Conservation (phyloP, 2,113 vertebrate species). For the Helogale parvula region DNA sequence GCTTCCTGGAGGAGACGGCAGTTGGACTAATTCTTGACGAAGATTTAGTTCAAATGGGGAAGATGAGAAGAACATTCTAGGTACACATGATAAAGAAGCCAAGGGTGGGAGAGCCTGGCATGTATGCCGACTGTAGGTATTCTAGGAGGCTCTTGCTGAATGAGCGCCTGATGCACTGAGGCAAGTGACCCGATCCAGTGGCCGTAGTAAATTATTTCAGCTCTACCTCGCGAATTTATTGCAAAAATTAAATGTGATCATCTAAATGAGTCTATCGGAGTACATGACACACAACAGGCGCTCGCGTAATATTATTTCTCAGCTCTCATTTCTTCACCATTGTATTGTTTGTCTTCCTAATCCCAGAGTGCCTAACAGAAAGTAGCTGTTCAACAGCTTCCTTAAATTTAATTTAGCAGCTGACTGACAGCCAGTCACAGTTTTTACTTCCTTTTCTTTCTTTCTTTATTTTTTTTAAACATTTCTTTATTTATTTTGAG, state of each 20-base stretch:
- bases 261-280: background rate
- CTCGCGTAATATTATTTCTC: background rate
- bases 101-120: accelerated
- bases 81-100: background rate
- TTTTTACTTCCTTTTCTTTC: background rate
- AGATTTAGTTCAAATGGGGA: background rate
- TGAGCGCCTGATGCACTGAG: background rate
- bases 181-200: background rate
- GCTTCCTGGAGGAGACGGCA: background rate
- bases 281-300: background rate
- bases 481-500: too few relatives aligned
- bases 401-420: background rate
- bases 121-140: background rate
- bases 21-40: background rate
- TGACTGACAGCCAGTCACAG: background rate
- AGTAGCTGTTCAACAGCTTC: background rate
- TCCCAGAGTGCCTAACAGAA: background rate
- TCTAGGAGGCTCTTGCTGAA: background rate
- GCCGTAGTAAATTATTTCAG: background rate
- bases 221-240: background rate
- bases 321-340: background rate
- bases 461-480: too few relatives aligned
- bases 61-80: background rate
- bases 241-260: background rate
- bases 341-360: background rate